These are phyloP conservation scores for Anarhynchus alexandrinus DNA, from an alignment of 2,113 vertebrate genomes.

Conservation along the genomic window DNA sequence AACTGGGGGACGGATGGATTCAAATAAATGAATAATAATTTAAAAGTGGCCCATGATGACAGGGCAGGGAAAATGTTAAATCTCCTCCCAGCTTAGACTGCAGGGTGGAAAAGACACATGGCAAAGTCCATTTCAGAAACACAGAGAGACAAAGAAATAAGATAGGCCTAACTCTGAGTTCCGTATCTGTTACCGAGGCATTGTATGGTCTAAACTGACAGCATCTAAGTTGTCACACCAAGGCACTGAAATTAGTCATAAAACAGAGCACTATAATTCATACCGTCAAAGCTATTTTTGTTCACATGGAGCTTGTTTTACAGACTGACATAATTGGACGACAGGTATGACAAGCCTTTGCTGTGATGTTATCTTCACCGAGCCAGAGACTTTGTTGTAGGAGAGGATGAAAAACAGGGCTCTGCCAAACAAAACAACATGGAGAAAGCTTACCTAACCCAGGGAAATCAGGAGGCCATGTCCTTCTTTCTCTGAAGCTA, in stretches of 20 bases:
- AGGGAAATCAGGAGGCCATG: neutral
- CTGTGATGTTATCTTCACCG: neutral
- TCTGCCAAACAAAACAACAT: neutral
- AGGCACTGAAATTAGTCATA: constrained; percentile 33
- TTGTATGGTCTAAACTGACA: neutral
- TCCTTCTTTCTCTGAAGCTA: neutral
- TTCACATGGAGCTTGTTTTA: constrained; percentile 1
- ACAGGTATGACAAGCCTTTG: constrained; percentile 20
- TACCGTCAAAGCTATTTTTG: constrained; percentile 37
- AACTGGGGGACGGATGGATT: neutral
- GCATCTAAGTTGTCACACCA: neutral
- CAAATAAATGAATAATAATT: neutral
- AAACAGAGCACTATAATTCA: neutral
- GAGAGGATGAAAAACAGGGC: neutral
- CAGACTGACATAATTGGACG: neutral
- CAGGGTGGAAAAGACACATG: neutral
- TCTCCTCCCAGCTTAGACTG: neutral
- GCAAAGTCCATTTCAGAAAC: neutral
- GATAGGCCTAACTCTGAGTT: neutral
- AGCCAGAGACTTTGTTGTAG: neutral
- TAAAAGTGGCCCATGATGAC: neutral
- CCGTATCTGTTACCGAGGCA: neutral
- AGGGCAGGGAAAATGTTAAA: neutral
- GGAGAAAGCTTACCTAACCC: neutral
- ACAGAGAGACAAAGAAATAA: neutral